phyloP scores from a whole-genome alignment of 2,888 invertebrate species.

The Thera obeliscata region DNA sequence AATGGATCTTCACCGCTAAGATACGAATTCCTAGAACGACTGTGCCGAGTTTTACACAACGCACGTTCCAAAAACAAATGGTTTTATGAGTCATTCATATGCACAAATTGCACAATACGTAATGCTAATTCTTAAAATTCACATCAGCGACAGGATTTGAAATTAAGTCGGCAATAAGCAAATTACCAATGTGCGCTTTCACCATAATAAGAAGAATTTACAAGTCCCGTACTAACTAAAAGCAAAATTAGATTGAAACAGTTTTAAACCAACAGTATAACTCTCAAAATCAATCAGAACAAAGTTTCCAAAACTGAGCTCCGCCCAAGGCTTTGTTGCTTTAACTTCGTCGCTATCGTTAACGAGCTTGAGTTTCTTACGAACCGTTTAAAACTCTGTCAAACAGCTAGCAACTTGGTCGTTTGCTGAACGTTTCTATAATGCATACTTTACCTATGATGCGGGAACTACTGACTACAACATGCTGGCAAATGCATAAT shows the following conservation, averaged over 20 bases:
- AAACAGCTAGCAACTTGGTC: slow-evolving; percentile 35
- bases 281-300: slow-evolving; percentile 25
- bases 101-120: too few relatives aligned
- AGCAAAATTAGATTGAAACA: neutral
- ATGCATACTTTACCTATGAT: slow-evolving; percentile 21
- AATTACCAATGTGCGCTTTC: too few relatives aligned
- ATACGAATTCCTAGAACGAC: too few relatives aligned
- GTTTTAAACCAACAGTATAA: slow-evolving; percentile 16
- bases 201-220: too few relatives aligned
- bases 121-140: too few relatives aligned
- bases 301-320: slow-evolving; percentile 15
- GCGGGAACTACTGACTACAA: neutral
- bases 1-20: too few relatives aligned
- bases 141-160: too few relatives aligned
- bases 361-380: slow-evolving; percentile 35
- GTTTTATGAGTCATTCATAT: too few relatives aligned
- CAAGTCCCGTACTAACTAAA: neutral
- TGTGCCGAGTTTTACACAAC: too few relatives aligned
- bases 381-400: slow-evolving; percentile 44
- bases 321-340: slow-evolving; percentile 18
- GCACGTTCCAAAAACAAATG: too few relatives aligned
- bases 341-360: slow-evolving; percentile 32
- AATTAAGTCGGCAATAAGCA: too few relatives aligned
- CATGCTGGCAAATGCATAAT: slow-evolving; percentile 1
- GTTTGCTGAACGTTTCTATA: slow-evolving; percentile 26